phyloP scores from a whole-genome alignment of 1,140 invertebrate genomes.

The Orchestia grillus region DNA sequence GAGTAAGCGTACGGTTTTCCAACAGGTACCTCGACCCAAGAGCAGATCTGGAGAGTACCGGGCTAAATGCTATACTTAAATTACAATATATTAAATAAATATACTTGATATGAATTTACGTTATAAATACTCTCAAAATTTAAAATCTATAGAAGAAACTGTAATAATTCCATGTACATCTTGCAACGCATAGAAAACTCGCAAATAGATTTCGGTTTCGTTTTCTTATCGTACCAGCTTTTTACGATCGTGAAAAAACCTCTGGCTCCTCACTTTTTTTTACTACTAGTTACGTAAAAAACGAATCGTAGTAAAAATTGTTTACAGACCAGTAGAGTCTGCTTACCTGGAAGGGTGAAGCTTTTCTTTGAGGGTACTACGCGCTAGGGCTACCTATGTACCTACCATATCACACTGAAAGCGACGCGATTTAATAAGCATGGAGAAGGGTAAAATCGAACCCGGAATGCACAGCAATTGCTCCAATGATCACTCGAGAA shows the following conservation, averaged over 20 bases:
- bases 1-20: conserved; percentile 43
- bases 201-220: neutral
- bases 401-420: neutral
- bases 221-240: neutral
- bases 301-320: neutral
- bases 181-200: neutral
- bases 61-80: conserved; percentile 23
- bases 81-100: neutral
- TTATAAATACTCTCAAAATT: neutral
- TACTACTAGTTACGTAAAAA: neutral
- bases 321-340: neutral
- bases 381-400: neutral
- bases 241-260: neutral
- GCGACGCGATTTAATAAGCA: neutral
- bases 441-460: neutral
- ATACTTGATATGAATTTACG: conserved; percentile 31
- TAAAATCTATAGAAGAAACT: conserved; percentile 12
- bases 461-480: neutral
- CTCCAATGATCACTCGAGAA: neutral
- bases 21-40: neutral
- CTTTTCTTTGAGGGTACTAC: neutral
- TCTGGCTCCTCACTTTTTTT: neutral
- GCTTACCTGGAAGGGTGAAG: neutral
- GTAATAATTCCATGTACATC: neutral
- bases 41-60: neutral